Evolutionary conservation across 2,797 vertebrate genomes (phyloP), one percentile per base, ranked within the genome.

Genomic region (Diglossa cyanea): DNA sequence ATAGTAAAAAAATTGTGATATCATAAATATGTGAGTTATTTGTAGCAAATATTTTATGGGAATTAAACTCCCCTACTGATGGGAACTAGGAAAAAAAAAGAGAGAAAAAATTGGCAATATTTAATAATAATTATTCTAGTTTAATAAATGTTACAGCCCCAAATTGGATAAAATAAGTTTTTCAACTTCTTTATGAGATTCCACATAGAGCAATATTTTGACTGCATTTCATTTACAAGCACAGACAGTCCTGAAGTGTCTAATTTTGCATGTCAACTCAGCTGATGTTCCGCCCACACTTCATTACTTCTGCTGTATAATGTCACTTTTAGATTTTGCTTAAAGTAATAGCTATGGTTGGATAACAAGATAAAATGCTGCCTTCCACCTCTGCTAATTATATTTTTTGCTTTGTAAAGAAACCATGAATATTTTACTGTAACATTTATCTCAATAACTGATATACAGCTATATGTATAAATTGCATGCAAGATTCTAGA

Each of bases 271-370:
- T 88, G 80, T 96, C 94, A 91, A 42, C 57, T 88, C 74, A 70
- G 70, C 60, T 85, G 91, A 95, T 62, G 72, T 95, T 85, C 94
- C 76, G 81, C 71, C 65, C 71, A 96, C 84, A 95, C 65, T 89
- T 94, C 91, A 94, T 95, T 97, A 89, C 75, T 95, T 96, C 91
- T 93, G 85, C 58, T 10, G 65, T 67, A 61, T 58, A 90, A 91
- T 95, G 90, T 96, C 88, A 94, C 44, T 95, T 95, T 87, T 96
- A 92, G 58, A 80, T 86, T 95, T 95, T 96, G 74, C 74, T 74
- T 78, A 80, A 93, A 84, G 33, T 92, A 92, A 94, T 79, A 85
- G 25, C 47, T 78, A 28, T 88, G 66, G 61, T 74, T 9, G 21
- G 45, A 35, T 86, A 77, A 88, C 67, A 74, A 58, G 88, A 62